Base-by-base conservation (phyloP, 2,797 vertebrate species). In the Helicolenus hilgendorfi region DNA sequence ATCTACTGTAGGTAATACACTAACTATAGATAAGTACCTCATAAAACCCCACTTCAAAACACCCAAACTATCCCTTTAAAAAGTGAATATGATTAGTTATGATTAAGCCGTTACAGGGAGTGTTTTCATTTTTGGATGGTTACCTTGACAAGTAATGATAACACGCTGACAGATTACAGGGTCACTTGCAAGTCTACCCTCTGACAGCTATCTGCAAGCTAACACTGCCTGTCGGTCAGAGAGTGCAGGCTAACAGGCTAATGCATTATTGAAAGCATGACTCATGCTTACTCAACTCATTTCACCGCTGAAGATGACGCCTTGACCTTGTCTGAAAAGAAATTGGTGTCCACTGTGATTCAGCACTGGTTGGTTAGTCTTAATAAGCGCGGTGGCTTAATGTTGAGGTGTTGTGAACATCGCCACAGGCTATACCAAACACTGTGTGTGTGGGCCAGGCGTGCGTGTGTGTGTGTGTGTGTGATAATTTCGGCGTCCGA, bases 181-280 rank as follows among this genome's bases (percentile, higher is more conserved):
- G 79, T 84, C 78, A 84, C 49, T 63, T 49, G 71, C 83, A 79
- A 92, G 73, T 81, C 81, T 24, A 75, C 56, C 83, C 79, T 79
- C 56, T 85, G 84, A 92, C 76, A 71, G 80, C 63, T 77, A 83
- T 87, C 85, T 86, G 82, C 86, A 81, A 88, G 87, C 70, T 63
- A 85, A 86, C 83, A 74, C 77, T 20, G 56, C 74, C 49, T 85
- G 88, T 87, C 85, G 70, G 79, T 90, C 88, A 90, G 41, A 77
- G 26, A 5, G 67, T 20, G n/a, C 71, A 68, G 22, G 55, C 74
- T 65, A 82, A 84, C 86, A 76, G 90, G 38, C 71, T 91, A 71
- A 94, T 95, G 88, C 92, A 95, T 95, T 87, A 94, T 91, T 96
- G 82, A 96, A 89, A 75, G 70, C 78, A 69, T 93, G 95, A 96